Conservation (phyloP, 2,888 invertebrate genomes). For the Dolichopus griseipennis region DNA sequence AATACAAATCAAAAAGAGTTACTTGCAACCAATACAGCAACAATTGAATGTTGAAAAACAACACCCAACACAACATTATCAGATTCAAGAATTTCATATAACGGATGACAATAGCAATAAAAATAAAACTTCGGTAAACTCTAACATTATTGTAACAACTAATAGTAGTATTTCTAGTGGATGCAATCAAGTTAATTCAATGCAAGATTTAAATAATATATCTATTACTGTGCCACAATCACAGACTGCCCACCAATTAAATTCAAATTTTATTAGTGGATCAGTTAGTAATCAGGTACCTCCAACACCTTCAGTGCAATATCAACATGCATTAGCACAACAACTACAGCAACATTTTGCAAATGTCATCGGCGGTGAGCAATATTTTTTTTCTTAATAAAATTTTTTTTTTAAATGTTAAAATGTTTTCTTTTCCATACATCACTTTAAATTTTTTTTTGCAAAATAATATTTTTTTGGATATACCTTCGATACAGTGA, state of each 20-base stretch:
- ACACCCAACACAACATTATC: conserved; percentile 21
- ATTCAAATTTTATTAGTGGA: conserved; percentile 23
- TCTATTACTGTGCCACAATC: conserved; percentile 41
- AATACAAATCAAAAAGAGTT: conserved; percentile 28
- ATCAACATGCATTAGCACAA: conserved; percentile 54
- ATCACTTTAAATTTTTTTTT: no score
- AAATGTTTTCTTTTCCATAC: no score
- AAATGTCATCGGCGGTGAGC: conserved; percentile 43
- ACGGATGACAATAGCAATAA: conserved; percentile 23
- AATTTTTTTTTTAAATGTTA: no score
- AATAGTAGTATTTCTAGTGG: conserved; percentile 8
- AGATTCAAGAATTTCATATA: conserved; percentile 21
- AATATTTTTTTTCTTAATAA: background rate
- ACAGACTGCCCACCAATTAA: conserved; percentile 41
- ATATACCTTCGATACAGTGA: no score
- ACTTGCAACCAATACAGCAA: conserved; percentile 22
- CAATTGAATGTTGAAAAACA: conserved; percentile 37
- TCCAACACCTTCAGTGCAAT: conserved; percentile 47
- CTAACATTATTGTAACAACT: background rate
- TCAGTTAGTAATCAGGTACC: conserved; percentile 29
- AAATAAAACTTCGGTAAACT: conserved; percentile 16
- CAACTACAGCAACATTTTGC: conserved; percentile 53
- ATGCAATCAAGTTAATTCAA: conserved; percentile 26
- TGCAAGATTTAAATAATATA: conserved; percentile 12
- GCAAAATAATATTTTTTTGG: no score